A percentile compares a stretch with the other conserved stretches of the same genome.
Evolutionary conservation across 2,113 vertebrate species (phyloP).

Genomic region (Tauraco erythrolophus): DNA sequence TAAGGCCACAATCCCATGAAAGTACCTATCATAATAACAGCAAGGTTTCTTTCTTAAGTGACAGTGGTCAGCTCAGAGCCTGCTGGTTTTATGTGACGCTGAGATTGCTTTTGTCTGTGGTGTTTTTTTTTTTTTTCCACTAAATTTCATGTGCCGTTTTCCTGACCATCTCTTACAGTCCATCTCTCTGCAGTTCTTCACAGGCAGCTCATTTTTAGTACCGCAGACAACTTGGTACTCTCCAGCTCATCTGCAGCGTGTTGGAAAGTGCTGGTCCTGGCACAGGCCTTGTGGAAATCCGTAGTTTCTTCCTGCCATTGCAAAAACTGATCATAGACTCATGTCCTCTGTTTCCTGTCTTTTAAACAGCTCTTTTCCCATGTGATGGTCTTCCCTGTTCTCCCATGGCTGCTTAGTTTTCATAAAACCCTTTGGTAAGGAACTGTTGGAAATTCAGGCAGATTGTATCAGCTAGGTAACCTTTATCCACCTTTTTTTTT

Average conservation of each 20-base stretch:
- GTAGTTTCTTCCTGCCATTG: neutral
- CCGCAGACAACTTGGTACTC: neutral
- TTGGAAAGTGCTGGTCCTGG: neutral
- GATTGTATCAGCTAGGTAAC: neutral
- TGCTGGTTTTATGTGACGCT: neutral
- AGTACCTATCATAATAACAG: neutral
- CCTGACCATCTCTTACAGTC: neutral
- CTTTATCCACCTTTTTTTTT: neutral
- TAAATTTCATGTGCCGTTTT: neutral
- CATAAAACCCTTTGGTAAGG: neutral
- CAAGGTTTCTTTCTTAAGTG: neutral
- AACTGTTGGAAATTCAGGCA: neutral
- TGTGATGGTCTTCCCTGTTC: neutral
- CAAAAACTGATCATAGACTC: neutral
- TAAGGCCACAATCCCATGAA: neutral
- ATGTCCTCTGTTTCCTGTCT: neutral
- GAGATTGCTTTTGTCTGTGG: neutral
- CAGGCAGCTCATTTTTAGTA: neutral
- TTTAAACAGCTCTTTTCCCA: neutral
- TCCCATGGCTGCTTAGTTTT: neutral
- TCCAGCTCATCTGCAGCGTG: neutral
- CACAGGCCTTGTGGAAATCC: neutral
- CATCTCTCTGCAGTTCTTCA: neutral
- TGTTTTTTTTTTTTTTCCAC: neutral
- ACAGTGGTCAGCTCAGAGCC: neutral